Evolutionary conservation across 2,797 vertebrate genomes (phyloP), one percentile per base, ranked within the genome.

Genomic region (Parambassis ranga): DNA sequence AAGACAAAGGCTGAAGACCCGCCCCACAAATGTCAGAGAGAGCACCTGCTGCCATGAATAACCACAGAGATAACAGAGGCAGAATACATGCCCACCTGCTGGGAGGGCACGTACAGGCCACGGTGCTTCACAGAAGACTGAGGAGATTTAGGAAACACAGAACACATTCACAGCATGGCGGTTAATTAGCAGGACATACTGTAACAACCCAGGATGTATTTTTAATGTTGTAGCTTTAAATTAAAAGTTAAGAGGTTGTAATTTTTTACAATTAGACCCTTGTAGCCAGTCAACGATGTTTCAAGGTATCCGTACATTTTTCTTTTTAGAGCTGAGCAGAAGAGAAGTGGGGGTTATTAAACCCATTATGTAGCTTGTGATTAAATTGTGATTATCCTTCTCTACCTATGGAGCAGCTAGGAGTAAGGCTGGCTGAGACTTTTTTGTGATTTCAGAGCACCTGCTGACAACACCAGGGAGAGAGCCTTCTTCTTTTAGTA

Each of bases 11-110:
- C 85, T 79, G 80, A 74, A 73, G 86, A 85, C 85, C 83, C 55
- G 79, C 81, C 79, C 84, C 72, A 84, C 83, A 83, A 87, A 89
- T 86, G 89, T 89, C 87, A 88, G 68, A 31, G 59, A 65, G 63
- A 83, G 83, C 86, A 88, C 85, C 85, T 87, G 86, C 85, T 79
- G 68, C 86, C 71, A 81, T 82, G 82, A 90, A 83, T 89, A 86
- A 90, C 88, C 73, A 72, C 72, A 70, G 59, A 64, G 67, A 70
- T 75, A 81, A 77, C 75, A 71, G 50, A 82, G 77, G 58, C 60
- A 72, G 84, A 70, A 84, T 77, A 88, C 72, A 63, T 61, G 75
- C 46, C 68, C 71, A 83, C 87, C 77, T 84, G 83, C 85, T 85
- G 83, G 77, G 84, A 79, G 77, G 86, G 70, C 74, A 81, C 60